These are phyloP conservation scores for Peribatodes rhomboidaria DNA, from an alignment of 2,888 invertebrate genomes.

Conservation along the genomic window DNA sequence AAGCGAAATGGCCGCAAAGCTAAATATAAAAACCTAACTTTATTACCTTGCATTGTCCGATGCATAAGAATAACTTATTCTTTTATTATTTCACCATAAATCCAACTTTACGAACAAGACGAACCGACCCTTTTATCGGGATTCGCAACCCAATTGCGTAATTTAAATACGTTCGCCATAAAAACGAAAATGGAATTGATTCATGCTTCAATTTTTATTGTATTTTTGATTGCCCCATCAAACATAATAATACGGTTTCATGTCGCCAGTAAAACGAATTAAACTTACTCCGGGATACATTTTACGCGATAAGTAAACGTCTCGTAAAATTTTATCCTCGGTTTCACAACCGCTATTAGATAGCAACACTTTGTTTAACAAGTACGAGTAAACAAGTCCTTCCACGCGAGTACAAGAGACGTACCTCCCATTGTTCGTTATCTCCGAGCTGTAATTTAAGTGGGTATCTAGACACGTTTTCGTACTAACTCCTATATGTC, in stretches of 20 bases:
- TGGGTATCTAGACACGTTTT: constrained; percentile 23
- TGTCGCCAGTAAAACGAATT: constrained; percentile 26
- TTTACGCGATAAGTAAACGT: constrained; percentile 32
- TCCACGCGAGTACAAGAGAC: no score
- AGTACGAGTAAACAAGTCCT: background rate
- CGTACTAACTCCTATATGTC: constrained; percentile 34
- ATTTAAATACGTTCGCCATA: constrained; percentile 4
- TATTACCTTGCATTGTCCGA: constrained; percentile 11
- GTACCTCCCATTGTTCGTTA: constrained; percentile 19
- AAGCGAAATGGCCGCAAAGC: constrained; percentile 1
- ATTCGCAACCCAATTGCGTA: constrained; percentile 1
- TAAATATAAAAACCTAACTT: constrained; percentile 5
- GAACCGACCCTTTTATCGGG: background rate
- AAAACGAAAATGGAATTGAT: constrained; percentile 20
- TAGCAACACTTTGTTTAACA: constrained; percentile 19
- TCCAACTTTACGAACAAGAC: constrained; percentile 4
- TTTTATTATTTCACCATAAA: constrained; percentile 2
- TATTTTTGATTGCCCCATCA: constrained; percentile 17
- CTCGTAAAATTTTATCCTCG: constrained; percentile 30
- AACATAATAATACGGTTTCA: constrained; percentile 19
- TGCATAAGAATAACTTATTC: background rate
- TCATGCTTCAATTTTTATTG: constrained; percentile 14
- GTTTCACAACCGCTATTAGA: constrained; percentile 16
- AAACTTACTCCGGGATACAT: constrained; percentile 25
- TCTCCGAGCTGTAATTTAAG: constrained; percentile 1